Evolutionary conservation across 23 tunicate genomes (phyloP).

Genomic region (Halocynthia roretzi): DNA sequence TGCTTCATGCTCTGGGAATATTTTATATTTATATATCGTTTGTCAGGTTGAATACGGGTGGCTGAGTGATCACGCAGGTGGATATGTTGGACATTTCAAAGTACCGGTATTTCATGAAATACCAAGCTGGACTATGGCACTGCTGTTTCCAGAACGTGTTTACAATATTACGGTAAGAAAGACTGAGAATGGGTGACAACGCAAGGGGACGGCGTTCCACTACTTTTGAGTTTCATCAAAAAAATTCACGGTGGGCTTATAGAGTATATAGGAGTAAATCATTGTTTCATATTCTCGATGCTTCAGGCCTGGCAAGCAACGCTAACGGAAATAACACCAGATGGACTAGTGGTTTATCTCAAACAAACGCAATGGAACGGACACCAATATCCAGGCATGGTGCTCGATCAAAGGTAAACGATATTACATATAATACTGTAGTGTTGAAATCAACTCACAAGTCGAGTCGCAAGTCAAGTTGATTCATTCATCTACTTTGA

Average conservation of each 20-base stretch:
- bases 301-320: conserved; percentile 69
- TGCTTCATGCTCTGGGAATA: too few species aligned
- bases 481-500: too few species aligned
- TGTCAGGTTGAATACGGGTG: conserved; percentile 41
- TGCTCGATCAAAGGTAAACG: conserved; percentile 69
- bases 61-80: conserved; percentile 54
- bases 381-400: conserved; percentile 65
- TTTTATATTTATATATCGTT: neutral
- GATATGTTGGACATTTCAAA: conserved; percentile 78
- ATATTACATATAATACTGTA: too few species aligned
- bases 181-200: neutral
- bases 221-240: too few species aligned
- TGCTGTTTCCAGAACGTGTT: conserved; percentile 28
- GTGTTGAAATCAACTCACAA: too few species aligned
- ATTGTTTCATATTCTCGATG: neutral
- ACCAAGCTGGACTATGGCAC: conserved; percentile 71
- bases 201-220: too few species aligned
- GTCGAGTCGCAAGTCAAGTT: too few species aligned
- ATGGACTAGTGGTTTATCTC: conserved; percentile 38
- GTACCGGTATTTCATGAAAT: conserved; percentile 63
- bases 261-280: neutral
- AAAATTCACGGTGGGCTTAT: too few species aligned
- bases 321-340: conserved; percentile 33
- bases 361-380: conserved; percentile 67
- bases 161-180: conserved; percentile 15